phyloP scores from a whole-genome alignment of 2,888 invertebrate species.

The Tholera decimalis region DNA sequence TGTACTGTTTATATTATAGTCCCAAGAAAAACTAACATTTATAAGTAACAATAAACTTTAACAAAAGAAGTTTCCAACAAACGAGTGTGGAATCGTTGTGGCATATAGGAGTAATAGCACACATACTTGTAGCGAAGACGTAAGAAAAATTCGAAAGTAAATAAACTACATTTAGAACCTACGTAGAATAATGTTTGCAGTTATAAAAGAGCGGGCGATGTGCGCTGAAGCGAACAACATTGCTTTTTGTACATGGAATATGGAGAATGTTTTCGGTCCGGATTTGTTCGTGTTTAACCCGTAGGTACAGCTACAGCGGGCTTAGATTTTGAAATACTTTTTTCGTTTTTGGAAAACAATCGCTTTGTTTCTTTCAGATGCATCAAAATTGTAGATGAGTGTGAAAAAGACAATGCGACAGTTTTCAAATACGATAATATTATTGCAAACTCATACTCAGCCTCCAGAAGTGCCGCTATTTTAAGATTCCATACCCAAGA shows the following conservation, averaged over 20 bases:
- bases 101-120: constrained; percentile 9
- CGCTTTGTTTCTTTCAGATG: too few species aligned
- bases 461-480: too few species aligned
- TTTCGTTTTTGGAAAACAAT: too few species aligned
- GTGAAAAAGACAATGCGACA: too few species aligned
- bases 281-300: not conserved
- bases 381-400: too few species aligned
- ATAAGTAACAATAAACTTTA: constrained; percentile 26
- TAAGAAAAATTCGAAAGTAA: constrained; percentile 58
- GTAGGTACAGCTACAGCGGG: not conserved
- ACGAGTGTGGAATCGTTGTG: constrained; percentile 15
- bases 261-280: not conserved
- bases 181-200: constrained; percentile 58
- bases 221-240: constrained; percentile 14
- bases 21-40: constrained; percentile 45
- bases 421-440: too few species aligned
- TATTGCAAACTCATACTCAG: too few species aligned
- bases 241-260: constrained; percentile 8
- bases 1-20: constrained; percentile 42
- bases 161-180: constrained; percentile 62
- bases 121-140: constrained; percentile 42
- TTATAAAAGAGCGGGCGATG: constrained; percentile 47
- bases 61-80: constrained; percentile 12
- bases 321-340: too few species aligned
- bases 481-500: too few species aligned